These are phyloP conservation scores for Sebastolobus altivelis DNA, from an alignment of 2,797 vertebrate genomes.

Conservation along the genomic window DNA sequence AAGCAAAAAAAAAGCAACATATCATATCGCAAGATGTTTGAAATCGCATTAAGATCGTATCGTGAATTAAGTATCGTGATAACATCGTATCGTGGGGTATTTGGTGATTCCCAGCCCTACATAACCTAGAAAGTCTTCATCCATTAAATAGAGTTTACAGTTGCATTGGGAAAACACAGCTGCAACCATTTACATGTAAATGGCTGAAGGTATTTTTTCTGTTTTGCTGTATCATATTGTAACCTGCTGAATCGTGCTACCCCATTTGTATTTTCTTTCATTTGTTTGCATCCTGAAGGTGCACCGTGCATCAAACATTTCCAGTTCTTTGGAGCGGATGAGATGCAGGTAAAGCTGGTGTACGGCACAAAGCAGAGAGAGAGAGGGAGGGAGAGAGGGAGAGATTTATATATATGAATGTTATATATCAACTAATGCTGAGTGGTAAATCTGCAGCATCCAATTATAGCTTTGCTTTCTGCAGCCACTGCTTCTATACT, in stretches of 20 bases:
- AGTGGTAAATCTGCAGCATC: constrained; percentile 40
- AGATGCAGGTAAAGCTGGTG: constrained; percentile 32
- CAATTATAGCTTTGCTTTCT: constrained; percentile 39
- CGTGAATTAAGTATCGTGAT: too few relatives aligned
- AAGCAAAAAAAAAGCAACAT: too few relatives aligned
- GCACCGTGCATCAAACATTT: constrained; percentile 29
- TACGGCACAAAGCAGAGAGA: neutral
- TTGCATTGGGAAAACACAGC: constrained; percentile 9
- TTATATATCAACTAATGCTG: constrained; percentile 34
- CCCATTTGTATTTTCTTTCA: neutral
- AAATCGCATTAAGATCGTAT: too few relatives aligned
- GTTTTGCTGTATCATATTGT: constrained; percentile 36
- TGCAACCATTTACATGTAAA: constrained; percentile 42
- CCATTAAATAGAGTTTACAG: neutral
- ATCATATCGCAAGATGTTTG: too few relatives aligned
- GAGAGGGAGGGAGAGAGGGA: neutral
- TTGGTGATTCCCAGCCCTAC: too few relatives aligned
- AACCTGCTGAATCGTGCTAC: constrained; percentile 21
- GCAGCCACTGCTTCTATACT: neutral
- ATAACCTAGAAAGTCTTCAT: neutral
- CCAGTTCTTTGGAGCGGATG: constrained; percentile 24
- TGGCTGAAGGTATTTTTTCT: constrained; percentile 7
- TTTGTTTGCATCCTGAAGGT: constrained; percentile 18
- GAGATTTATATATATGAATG: neutral
- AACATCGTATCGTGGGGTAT: too few relatives aligned